phyloP scores from a whole-genome alignment of 2,888 invertebrate genomes.

The Dasypogon diadema region DNA sequence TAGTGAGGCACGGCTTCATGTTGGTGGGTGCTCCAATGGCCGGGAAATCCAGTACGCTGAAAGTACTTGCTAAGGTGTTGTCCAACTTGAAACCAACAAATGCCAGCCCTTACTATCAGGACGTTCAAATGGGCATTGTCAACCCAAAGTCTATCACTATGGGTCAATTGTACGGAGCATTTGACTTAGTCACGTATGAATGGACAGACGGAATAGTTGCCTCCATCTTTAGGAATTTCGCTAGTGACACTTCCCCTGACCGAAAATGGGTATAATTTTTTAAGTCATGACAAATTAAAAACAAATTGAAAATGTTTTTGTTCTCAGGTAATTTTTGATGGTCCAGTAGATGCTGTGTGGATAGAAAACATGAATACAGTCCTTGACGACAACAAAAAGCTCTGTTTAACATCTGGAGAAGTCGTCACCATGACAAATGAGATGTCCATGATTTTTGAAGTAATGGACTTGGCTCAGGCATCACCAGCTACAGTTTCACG shows the following conservation, averaged over 20 bases:
- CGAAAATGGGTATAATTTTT: conserved; percentile 83
- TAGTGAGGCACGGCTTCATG: conserved; percentile 93
- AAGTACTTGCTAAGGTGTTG: conserved; percentile 81
- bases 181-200: conserved; percentile 91
- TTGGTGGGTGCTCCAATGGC: conserved; percentile 85
- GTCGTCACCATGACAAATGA: conserved; percentile 85
- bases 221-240: conserved; percentile 81
- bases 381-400: too few relatives aligned
- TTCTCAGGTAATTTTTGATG: conserved; percentile 80
- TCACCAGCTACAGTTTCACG: too few relatives aligned
- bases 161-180: conserved; percentile 92
- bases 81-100: conserved; percentile 75
- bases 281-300: not conserved
- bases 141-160: conserved; percentile 95
- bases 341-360: conserved; percentile 93
- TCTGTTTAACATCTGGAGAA: conserved; percentile 88
- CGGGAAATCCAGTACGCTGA: conserved; percentile 84
- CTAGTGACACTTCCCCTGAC: conserved; percentile 78
- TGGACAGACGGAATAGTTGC: conserved; percentile 92
- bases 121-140: conserved; percentile 81
- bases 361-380: conserved; percentile 95
- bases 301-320: too few relatives aligned
- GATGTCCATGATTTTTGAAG: conserved; percentile 92
- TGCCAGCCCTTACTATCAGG: conserved; percentile 69
- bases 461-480: conserved; percentile 87